phyloP scores from a whole-genome alignment of 2,888 invertebrate species.

The Chalcosyrphus nemorum region DNA sequence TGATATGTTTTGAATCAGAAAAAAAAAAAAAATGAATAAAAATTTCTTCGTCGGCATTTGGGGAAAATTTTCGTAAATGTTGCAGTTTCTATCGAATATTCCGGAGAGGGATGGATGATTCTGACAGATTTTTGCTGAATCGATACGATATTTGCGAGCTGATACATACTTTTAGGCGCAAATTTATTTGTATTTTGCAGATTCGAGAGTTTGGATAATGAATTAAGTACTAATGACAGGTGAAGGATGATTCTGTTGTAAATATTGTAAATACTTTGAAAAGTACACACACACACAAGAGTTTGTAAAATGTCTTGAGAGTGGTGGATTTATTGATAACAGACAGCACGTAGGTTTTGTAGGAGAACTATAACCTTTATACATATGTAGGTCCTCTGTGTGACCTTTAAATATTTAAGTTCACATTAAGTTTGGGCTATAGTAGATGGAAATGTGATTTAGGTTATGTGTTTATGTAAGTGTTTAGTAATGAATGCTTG shows the following conservation, averaged over 20 bases:
- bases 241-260: conserved; percentile 15
- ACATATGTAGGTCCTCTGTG: no score
- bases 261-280: conserved; percentile 13
- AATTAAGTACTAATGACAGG: conserved; percentile 15
- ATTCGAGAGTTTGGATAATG: neutral
- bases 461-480: no score
- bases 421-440: no score
- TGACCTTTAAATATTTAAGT: no score
- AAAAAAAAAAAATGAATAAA: neutral
- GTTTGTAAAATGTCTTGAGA: conserved; percentile 1
- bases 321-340: no score
- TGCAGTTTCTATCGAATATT: conserved; percentile 29
- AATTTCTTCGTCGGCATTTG: conserved; percentile 51
- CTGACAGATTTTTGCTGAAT: conserved; percentile 22
- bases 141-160: conserved; percentile 14
- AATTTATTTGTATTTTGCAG: no score
- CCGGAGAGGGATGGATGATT: neutral
- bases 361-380: no score
- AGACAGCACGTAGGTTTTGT: no score
- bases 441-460: no score
- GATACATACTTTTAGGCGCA: conserved; percentile 62
- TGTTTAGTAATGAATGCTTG: no score
- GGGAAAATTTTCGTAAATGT: conserved; percentile 60
- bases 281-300: no score
- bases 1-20: no score